Base-by-base conservation (phyloP, 2,888 invertebrate genomes). In the Gandaritis pyraliata region DNA sequence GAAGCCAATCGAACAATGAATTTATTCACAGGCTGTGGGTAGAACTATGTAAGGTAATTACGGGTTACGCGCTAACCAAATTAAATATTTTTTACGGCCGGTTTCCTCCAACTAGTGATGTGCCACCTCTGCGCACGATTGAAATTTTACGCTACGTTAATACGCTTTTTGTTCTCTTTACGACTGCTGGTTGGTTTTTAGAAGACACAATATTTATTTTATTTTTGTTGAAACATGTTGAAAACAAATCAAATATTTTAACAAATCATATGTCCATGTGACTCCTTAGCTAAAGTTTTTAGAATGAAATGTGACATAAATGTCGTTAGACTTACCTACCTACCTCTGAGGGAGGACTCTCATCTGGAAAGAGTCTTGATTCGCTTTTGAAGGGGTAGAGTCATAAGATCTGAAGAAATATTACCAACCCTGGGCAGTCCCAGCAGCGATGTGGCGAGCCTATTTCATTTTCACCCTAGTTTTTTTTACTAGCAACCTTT, bases 61-160 rank as follows among this genome's bases (percentile, higher is more conserved):
- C 74, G 73, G 85, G 83, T 79, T 86, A 81, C 79, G 79, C 78
- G 78, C 77, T 81, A 82, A 76, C 81, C 81, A 86, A 86, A 87
- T 86, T 86, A 86, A 87, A 86, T 85, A 85, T 86, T 86, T 84
- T 85, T 85, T 83, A 83, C 81, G 82, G 81, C 71, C 78, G 75
- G 81, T 81, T 84, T 82, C 80, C 81, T 81, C 69, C 66, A 61
- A 64, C 73, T 85, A 86, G 86, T 79, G 86, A 76, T 81, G 84
- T 76, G 69, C 75, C 76, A 73, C 54, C 46, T 55, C 36, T 46
- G 50, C 51, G 33, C 57, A 55, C 61, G 58, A 50, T 59, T 57
- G 38, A 61, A 50, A 57, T 61, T 61, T 61, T 61, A 65, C 54
- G 58, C 58, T 58, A 65, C 60, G 65, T 64, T 65, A 61, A 64